These are phyloP conservation scores for Eulacestoma nigropectus DNA, from an alignment of 2,113 vertebrate genomes.

Conservation along the genomic window DNA sequence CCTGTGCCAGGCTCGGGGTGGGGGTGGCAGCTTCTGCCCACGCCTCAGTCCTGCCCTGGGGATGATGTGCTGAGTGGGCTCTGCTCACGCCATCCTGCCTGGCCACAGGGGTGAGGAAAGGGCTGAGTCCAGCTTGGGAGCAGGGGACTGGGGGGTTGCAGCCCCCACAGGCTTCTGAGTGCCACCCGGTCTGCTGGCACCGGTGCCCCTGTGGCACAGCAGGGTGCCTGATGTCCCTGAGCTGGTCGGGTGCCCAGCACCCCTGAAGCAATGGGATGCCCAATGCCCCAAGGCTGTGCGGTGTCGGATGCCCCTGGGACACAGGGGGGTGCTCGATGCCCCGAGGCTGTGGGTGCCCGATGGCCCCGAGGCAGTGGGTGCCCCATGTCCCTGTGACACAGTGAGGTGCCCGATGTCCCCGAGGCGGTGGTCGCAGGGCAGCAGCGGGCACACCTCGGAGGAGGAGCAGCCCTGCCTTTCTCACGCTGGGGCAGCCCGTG, in stretches of 20 bases:
- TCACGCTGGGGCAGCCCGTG: conserved; percentile 61
- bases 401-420: not conserved
- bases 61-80: fast-evolving
- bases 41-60: not conserved
- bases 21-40: not conserved
- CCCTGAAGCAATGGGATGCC: not conserved
- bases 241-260: not conserved
- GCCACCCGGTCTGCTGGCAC: fast-evolving
- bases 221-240: too few species aligned
- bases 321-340: too few species aligned
- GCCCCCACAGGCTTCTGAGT: fast-evolving
- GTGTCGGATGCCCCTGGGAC: too few species aligned
- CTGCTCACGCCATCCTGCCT: fast-evolving
- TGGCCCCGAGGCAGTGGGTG: too few species aligned
- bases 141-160: fast-evolving
- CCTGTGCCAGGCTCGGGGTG: not conserved
- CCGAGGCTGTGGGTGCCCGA: not conserved
- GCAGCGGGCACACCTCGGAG: not conserved
- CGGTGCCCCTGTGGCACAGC: fast-evolving
- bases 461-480: conserved; percentile 16
- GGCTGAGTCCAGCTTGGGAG: not conserved
- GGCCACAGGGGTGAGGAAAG: not conserved
- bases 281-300: not conserved
- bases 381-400: too few species aligned
- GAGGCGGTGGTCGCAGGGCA: not conserved